Percentiles rank a stretch among this genome's conserved stretches.
These are phyloP conservation scores for Heliconius erato DNA, from an alignment of 2,888 invertebrate genomes.

Conservation along the genomic window DNA sequence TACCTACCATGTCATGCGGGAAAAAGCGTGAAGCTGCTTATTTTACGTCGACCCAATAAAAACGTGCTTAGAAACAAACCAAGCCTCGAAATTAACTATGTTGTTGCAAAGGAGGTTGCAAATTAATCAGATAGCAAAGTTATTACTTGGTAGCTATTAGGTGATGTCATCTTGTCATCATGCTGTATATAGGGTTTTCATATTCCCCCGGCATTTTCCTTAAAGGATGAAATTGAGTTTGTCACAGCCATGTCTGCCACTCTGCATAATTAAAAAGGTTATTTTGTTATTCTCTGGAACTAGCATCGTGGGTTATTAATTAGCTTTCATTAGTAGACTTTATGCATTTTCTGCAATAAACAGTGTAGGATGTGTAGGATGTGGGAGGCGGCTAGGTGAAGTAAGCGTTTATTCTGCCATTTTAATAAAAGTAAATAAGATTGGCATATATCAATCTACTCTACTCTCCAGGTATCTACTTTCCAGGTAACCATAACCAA, in stretches of 20 bases:
- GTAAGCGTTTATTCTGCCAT: too few relatives aligned
- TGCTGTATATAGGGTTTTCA: slow-evolving; percentile 31
- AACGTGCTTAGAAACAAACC: slow-evolving; percentile 1
- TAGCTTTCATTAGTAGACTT: background rate
- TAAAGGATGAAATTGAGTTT: slow-evolving; percentile 30
- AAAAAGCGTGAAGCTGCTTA: background rate
- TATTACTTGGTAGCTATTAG: slow-evolving; percentile 39
- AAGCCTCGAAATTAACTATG: background rate
- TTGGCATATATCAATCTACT: too few relatives aligned
- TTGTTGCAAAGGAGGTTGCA: slow-evolving; percentile 26
- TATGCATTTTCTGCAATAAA: background rate
- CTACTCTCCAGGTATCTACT: too few relatives aligned
- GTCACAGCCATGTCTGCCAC: slow-evolving; percentile 14
- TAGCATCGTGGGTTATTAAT: background rate
- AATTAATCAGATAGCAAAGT: slow-evolving; percentile 37
- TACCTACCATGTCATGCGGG: too few relatives aligned
- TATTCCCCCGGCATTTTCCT: slow-evolving; percentile 19
- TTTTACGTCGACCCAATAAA: background rate
- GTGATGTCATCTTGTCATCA: slow-evolving; percentile 46
- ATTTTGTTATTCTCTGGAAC: slow-evolving; percentile 7
- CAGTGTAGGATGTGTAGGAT: background rate
- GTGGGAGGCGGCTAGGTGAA: background rate
- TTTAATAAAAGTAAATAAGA: too few relatives aligned
- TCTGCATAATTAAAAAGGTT: slow-evolving; percentile 21
- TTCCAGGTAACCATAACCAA: too few relatives aligned